Evolutionary conservation across 1,140 invertebrate genomes (phyloP).

Genomic region (Oryzaephilus surinamensis): DNA sequence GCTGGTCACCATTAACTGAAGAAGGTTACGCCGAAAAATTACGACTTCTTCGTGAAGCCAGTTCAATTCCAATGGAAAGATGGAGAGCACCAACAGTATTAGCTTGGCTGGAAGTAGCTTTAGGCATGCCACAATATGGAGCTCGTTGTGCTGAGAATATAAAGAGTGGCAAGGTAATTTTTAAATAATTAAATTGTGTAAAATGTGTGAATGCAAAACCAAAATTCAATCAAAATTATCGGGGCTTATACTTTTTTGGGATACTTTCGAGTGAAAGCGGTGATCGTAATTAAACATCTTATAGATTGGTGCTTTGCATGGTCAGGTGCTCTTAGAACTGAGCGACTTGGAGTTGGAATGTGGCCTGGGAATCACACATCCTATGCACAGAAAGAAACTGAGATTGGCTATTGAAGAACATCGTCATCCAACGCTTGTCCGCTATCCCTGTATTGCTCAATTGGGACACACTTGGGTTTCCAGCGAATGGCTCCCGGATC

Average conservation of each 20-base stretch:
- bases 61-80: constrained; percentile 75
- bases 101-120: constrained; percentile 84
- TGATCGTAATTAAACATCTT: constrained; percentile 32
- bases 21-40: constrained; percentile 78
- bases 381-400: constrained; percentile 86
- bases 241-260: constrained; percentile 2
- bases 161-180: constrained; percentile 80
- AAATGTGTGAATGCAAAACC: too few species aligned
- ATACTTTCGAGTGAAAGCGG: constrained; percentile 10
- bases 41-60: constrained; percentile 69
- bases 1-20: constrained; percentile 71
- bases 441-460: constrained; percentile 76
- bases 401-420: constrained; percentile 90
- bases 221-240: constrained; percentile 7
- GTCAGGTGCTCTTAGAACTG: constrained; percentile 76
- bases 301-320: constrained; percentile 51
- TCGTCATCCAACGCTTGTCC: constrained; percentile 68
- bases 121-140: constrained; percentile 90
- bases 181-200: too few species aligned
- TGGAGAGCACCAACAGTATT: constrained; percentile 88
- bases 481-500: constrained; percentile 81
- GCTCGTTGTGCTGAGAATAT: constrained; percentile 82
- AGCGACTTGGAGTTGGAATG: constrained; percentile 80
- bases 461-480: constrained; percentile 86
- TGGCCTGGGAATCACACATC: constrained; percentile 76